Percentiles rank a stretch among this genome's conserved stretches.
Evolutionary conservation across 64 coral and sea anemone genomes (phyloP).

Genomic region (Astreopora myriophthalma): DNA sequence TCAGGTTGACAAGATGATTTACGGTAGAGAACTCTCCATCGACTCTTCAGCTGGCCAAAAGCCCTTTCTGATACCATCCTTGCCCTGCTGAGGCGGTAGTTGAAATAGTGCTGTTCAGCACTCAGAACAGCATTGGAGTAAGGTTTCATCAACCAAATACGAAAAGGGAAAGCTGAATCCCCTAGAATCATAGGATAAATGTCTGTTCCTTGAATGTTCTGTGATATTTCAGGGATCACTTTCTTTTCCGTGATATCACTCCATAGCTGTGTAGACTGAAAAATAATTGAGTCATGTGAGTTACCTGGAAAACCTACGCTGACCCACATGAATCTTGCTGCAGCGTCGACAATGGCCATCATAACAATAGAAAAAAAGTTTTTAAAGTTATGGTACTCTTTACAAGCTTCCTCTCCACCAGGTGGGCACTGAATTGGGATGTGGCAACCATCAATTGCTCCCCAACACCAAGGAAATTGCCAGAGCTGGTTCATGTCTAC

Average conservation of each 20-base stretch:
- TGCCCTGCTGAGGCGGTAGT: background rate
- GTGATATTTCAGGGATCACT: background rate
- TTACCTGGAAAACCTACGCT: too few species aligned
- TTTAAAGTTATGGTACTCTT: background rate
- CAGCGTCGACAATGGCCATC: constrained; percentile 46
- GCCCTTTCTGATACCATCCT: background rate
- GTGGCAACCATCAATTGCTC: background rate
- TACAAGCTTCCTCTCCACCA: constrained; percentile 32
- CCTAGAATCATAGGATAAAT: constrained; percentile 1
- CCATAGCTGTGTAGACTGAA: too few species aligned
- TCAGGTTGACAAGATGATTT: constrained; percentile 46
- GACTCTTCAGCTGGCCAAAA: constrained; percentile 35
- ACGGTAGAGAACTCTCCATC: constrained; percentile 9
- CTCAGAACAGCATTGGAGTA: background rate
- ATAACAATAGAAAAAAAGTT: constrained; percentile 33
- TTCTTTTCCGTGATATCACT: constrained; percentile 3
- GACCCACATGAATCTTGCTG: constrained; percentile 16
- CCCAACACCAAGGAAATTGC: constrained; percentile 7
- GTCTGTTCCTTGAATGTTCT: background rate
- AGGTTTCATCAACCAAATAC: background rate
- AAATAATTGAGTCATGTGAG: too few species aligned
- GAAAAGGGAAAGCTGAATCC: background rate
- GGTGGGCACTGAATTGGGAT: constrained; percentile 42
- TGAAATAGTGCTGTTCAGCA: too few species aligned
- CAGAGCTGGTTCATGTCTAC: constrained; percentile 40